Percentiles rank a stretch among this genome's conserved stretches.
These are phyloP conservation scores for Pygocentrus nattereri DNA, from an alignment of 2,797 vertebrate species.

Conservation along the genomic window DNA sequence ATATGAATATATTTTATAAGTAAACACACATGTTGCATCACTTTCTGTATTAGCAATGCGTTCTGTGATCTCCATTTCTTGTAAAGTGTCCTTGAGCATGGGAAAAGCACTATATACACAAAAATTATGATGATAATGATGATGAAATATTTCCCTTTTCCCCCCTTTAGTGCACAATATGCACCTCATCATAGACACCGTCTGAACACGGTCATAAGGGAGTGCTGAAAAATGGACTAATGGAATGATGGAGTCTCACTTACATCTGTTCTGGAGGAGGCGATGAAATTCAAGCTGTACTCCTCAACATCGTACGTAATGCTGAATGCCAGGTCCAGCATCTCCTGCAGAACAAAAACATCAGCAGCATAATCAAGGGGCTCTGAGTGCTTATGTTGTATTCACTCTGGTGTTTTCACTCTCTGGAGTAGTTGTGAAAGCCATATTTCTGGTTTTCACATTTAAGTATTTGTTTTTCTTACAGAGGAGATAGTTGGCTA, in stretches of 20 bases:
- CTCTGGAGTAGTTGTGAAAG: background rate
- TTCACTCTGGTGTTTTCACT: background rate
- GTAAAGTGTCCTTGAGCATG: background rate
- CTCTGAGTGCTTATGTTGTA: background rate
- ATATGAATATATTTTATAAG: too few species aligned
- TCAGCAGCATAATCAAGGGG: background rate
- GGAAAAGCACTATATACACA: background rate
- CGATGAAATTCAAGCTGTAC: slow-evolving; percentile 91
- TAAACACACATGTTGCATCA: too few species aligned
- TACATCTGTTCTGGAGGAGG: slow-evolving; percentile 90
- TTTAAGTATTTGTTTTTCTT: background rate
- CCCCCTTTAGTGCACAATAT: background rate
- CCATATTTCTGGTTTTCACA: background rate
- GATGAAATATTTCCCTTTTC: background rate
- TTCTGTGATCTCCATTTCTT: background rate
- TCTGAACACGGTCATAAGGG: background rate
- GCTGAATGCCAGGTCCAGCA: slow-evolving; percentile 92
- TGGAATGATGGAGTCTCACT: slow-evolving; percentile 67
- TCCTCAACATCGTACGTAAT: slow-evolving; percentile 90
- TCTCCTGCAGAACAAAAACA: slow-evolving; percentile 78
- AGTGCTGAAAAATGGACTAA: background rate
- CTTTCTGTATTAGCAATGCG: background rate
- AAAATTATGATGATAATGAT: background rate
- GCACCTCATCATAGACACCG: background rate
- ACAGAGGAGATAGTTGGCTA: too few species aligned